Percentiles rank a stretch among this genome's conserved stretches.
Evolutionary conservation across 2,888 invertebrate species (phyloP).

Genomic region (Agrotis exclamationis): DNA sequence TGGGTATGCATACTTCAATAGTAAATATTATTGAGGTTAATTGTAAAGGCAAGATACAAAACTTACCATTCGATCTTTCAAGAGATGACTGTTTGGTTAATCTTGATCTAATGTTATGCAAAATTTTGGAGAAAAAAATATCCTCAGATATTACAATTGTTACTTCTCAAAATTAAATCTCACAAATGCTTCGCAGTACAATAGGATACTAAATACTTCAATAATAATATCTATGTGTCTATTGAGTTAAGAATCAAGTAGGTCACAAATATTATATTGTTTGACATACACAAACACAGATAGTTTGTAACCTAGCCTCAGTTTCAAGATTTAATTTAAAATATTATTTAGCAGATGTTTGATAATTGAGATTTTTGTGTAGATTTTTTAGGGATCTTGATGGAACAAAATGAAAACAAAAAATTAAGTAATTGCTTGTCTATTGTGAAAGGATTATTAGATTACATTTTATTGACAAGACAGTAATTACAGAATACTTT

Average conservation of each 20-base stretch:
- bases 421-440: too few species aligned
- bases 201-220: slow-evolving; percentile 20
- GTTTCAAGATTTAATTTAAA: too few species aligned
- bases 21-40: too few species aligned
- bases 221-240: slow-evolving; percentile 21
- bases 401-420: too few species aligned
- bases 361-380: background rate
- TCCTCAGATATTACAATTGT: background rate
- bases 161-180: background rate
- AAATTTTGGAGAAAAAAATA: background rate
- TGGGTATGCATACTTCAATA: background rate
- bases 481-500: background rate
- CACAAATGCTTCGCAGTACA: background rate
- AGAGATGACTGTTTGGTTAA: background rate
- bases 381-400: too few species aligned
- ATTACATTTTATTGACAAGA: slow-evolving; percentile 13
- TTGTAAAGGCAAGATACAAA: too few species aligned
- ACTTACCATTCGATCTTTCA: slow-evolving; percentile 1
- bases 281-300: slow-evolving; percentile 8
- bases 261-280: slow-evolving; percentile 26
- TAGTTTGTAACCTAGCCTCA: background rate
- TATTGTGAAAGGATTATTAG: background rate
- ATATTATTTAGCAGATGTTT: too few species aligned
- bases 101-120: background rate
- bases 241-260: slow-evolving; percentile 37